phyloP scores from a whole-genome alignment of 1,140 invertebrate genomes.

The Drosophila ficusphila region DNA sequence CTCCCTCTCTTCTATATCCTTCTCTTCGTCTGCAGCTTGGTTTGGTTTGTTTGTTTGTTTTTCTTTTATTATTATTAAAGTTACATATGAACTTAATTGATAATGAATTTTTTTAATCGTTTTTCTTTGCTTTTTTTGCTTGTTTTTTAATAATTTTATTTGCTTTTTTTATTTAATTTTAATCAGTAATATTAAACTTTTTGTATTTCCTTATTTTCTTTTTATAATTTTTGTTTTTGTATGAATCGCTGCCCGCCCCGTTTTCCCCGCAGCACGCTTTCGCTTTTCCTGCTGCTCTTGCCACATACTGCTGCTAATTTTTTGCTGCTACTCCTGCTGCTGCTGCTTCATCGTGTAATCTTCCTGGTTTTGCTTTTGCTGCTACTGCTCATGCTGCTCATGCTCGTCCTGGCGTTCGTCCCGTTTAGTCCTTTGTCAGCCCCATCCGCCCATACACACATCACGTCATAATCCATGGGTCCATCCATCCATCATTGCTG shows the following conservation, averaged over 20 bases:
- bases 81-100: slow-evolving; percentile 82
- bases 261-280: slow-evolving; percentile 34
- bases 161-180: slow-evolving; percentile 69
- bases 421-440: slow-evolving; percentile 37
- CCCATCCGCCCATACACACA: slow-evolving; percentile 21
- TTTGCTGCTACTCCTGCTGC: slow-evolving; percentile 13
- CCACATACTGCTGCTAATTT: slow-evolving; percentile 7
- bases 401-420: slow-evolving; percentile 48
- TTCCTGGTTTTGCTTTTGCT: slow-evolving; percentile 18
- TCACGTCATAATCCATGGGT: slow-evolving; percentile 33
- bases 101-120: slow-evolving; percentile 72
- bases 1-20: neutral
- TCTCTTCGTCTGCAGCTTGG: slow-evolving; percentile 54
- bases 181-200: slow-evolving; percentile 80
- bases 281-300: slow-evolving; percentile 5
- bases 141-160: slow-evolving; percentile 70
- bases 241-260: slow-evolving; percentile 68
- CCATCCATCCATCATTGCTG: slow-evolving; percentile 61
- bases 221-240: slow-evolving; percentile 52
- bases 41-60: slow-evolving; percentile 41
- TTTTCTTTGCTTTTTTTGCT: slow-evolving; percentile 25
- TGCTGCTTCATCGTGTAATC: slow-evolving; percentile 13
- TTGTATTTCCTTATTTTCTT: slow-evolving; percentile 53
- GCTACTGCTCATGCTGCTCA: slow-evolving; percentile 26
- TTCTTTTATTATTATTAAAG: slow-evolving; percentile 81